Evolutionary conservation across 2,113 vertebrate species (phyloP).

Genomic region (Saccopteryx leptura): DNA sequence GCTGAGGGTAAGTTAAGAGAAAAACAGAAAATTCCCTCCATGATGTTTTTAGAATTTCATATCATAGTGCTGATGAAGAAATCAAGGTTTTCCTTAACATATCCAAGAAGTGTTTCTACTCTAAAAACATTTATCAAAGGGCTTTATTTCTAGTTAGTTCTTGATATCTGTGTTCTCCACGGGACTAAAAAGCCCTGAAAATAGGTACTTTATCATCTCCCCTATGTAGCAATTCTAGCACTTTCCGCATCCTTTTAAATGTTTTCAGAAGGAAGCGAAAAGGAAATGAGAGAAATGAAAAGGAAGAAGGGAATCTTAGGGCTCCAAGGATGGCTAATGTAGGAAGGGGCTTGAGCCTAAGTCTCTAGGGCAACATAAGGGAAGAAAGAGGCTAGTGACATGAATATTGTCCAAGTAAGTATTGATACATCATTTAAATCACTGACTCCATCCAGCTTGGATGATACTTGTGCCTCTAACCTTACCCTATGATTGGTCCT

Average conservation of each 20-base stretch:
- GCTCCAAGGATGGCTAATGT: background rate
- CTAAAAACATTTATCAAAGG: background rate
- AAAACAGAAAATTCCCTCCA: background rate
- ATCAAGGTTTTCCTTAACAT: background rate
- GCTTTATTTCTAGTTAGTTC: background rate
- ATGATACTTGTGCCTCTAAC: background rate
- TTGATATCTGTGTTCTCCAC: background rate
- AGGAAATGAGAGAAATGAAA: background rate
- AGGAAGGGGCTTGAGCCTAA: background rate
- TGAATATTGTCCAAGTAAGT: too few relatives aligned
- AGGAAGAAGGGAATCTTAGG: background rate
- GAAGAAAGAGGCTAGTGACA: background rate
- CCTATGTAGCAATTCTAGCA: background rate
- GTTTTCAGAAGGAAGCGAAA: slow-evolving; percentile 20
- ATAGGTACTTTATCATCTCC: background rate
- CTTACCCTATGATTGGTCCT: background rate
- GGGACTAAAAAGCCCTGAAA: background rate
- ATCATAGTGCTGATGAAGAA: background rate
- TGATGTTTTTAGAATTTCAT: background rate
- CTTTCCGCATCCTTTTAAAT: background rate
- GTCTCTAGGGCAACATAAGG: background rate
- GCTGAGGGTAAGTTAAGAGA: background rate
- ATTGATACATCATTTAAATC: background rate
- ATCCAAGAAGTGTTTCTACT: background rate
- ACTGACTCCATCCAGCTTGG: background rate